Evolutionary conservation across 1,140 invertebrate genomes (phyloP).

Genomic region (Chelonus insularis): DNA sequence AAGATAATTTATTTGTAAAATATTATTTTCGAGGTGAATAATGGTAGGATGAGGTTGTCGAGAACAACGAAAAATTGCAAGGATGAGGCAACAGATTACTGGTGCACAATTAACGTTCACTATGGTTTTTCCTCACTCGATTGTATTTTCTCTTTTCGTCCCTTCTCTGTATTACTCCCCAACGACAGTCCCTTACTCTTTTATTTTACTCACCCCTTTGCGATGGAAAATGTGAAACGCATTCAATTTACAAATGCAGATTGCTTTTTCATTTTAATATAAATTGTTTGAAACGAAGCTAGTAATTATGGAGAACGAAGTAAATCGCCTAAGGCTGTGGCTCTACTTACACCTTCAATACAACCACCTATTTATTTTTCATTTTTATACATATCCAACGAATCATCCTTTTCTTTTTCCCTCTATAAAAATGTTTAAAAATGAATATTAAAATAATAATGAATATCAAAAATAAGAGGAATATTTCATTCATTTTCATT

Average conservation of each 20-base stretch:
- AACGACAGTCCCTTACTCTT: slow-evolving; percentile 35
- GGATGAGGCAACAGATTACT: slow-evolving; percentile 43
- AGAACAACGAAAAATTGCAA: background rate
- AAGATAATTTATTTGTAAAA: slow-evolving; percentile 3
- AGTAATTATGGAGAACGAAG: slow-evolving; percentile 47
- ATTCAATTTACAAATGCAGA: slow-evolving; percentile 57
- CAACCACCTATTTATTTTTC: too few relatives aligned
- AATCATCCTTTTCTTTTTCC: too few relatives aligned
- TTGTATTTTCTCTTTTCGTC: slow-evolving; percentile 40
- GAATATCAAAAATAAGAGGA: too few relatives aligned
- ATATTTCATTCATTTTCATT: too few relatives aligned
- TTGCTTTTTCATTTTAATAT: slow-evolving; percentile 57
- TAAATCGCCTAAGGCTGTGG: slow-evolving; percentile 18
- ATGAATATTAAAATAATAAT: too few relatives aligned
- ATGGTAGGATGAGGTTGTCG: background rate
- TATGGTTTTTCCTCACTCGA: slow-evolving; percentile 38
- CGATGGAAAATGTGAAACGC: slow-evolving; percentile 22
- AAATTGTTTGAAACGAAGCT: slow-evolving; percentile 56
- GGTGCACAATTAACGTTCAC: slow-evolving; percentile 47
- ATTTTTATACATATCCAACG: too few relatives aligned
- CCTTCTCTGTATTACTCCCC: slow-evolving; percentile 29
- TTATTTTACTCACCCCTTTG: background rate
- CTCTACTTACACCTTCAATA: too few relatives aligned
- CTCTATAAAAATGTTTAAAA: too few relatives aligned
- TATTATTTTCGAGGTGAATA: background rate